Conservation (phyloP, 1,140 invertebrate species). For the Nephotettix cincticeps region DNA sequence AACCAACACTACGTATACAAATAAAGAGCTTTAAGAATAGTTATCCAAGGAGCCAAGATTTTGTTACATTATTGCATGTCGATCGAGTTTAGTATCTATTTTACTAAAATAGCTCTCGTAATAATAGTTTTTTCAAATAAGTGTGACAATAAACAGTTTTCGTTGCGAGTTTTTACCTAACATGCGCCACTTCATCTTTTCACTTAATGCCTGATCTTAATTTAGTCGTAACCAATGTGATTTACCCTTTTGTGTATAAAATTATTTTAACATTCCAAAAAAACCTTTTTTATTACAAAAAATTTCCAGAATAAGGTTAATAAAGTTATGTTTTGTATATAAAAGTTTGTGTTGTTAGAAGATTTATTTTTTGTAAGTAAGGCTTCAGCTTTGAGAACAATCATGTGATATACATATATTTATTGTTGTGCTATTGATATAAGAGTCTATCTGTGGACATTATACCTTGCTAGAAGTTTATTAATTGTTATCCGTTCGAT, state of each 20-base stretch:
- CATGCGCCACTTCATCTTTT: neutral
- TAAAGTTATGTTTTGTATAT: slow-evolving; percentile 3
- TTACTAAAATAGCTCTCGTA: too few species aligned
- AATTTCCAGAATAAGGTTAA: slow-evolving; percentile 12
- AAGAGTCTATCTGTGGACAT: slow-evolving; percentile 8
- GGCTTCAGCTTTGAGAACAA: slow-evolving; percentile 12
- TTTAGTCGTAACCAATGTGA: neutral
- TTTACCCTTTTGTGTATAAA: slow-evolving; percentile 14
- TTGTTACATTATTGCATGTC: too few species aligned
- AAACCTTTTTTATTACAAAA: slow-evolving; percentile 13
- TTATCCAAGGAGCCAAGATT: neutral
- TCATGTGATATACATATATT: slow-evolving; percentile 21
- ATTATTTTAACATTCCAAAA: slow-evolving; percentile 18
- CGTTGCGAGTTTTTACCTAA: too few species aligned
- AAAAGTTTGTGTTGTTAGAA: slow-evolving; percentile 12
- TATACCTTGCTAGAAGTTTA: slow-evolving; percentile 20
- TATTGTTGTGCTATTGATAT: slow-evolving; percentile 17
- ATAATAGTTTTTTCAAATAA: too few species aligned
- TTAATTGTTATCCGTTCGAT: slow-evolving; percentile 12
- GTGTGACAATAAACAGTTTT: too few species aligned
- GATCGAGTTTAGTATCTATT: too few species aligned
- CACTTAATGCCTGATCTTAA: neutral
- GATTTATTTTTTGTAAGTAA: slow-evolving; percentile 18
- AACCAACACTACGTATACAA: slow-evolving; percentile 4
- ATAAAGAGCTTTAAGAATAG: neutral